A percentile compares a stretch with the other conserved stretches of the same genome.
These are phyloP conservation scores for Eurois occulta DNA, from an alignment of 2,888 invertebrate species.

Conservation along the genomic window DNA sequence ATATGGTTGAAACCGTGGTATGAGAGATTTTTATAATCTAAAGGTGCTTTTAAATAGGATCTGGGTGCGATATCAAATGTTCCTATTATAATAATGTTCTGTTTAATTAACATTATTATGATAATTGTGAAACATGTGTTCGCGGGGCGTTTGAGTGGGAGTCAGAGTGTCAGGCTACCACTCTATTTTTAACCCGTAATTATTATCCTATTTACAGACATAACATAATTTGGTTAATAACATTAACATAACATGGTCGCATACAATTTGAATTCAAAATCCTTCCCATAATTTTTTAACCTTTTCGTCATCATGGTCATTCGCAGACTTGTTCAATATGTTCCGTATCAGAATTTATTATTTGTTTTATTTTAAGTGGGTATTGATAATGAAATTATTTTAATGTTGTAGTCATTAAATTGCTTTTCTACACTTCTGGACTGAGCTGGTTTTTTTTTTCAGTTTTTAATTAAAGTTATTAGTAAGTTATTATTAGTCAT, in stretches of 20 bases:
- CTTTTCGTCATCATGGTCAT: background rate
- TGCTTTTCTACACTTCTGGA: too few relatives aligned
- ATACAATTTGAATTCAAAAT: background rate
- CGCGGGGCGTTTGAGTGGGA: background rate
- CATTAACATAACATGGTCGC: too few relatives aligned
- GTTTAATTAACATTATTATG: background rate
- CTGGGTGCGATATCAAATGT: background rate
- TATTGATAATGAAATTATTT: too few relatives aligned
- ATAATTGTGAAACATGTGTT: background rate
- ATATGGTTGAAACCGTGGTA: background rate
- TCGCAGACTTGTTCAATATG: too few relatives aligned
- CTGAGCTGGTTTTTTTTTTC: too few relatives aligned
- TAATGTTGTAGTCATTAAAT: too few relatives aligned
- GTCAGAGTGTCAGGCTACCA: background rate
- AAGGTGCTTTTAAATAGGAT: background rate
- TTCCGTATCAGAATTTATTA: too few relatives aligned
- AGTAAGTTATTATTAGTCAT: too few relatives aligned
- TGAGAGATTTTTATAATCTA: too few relatives aligned
- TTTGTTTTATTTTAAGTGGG: too few relatives aligned
- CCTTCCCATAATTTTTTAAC: background rate
- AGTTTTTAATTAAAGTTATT: too few relatives aligned
- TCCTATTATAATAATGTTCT: background rate
- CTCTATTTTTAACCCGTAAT: slow-evolving; percentile 5
- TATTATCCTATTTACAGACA: background rate
- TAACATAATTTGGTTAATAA: background rate